Base-by-base conservation (phyloP, 2,888 invertebrate species). In the Eremobia ochroleuca region DNA sequence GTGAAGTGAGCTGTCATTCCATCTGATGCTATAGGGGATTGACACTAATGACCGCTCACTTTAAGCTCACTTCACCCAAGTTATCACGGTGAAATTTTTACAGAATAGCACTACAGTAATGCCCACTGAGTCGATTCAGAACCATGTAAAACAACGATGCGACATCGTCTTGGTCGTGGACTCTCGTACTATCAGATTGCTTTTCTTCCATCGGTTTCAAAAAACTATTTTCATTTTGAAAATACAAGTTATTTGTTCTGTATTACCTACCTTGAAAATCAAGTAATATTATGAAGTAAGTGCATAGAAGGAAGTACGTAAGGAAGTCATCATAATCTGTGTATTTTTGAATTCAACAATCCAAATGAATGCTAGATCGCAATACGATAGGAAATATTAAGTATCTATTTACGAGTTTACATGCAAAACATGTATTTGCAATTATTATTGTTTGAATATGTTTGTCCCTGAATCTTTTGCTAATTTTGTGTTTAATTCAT, bases 391-490 rank as follows among this genome's bases (percentile, higher is more conserved):
- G n/a, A 62, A 77, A 72, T 28, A 25, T 13, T 49, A 79, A 79
- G 40, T 71, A 72, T 21, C 8, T 55, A 49, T 71, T 65, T 59
- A 70, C 13, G 31, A 46, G 65, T 49, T 5, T 34, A n/a, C n/a
- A 6, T 34, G 55, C 6, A 67, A 62, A 65, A 61, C 28, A 73
- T 52, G 43, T 31, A 15, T 66, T 66, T 31, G 65, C 28, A 15
- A 61, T 55, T 62, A 31, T 37, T n/a, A 52, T 58, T 58, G 21
- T 28, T 58, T 4, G 0, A 65, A 67, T 67, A 5, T 8, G 0
- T 62, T 40, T 49, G 58, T n/a, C 79, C 79, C 3, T 81, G 75
- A 81, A 40, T 62, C 52, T 49, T 11, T 68, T 66, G 52, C 61
- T 31, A 46, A 73, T 79, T 79, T 34, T 40, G 5, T 43, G 18